A percentile compares a stretch with the other conserved stretches of the same genome.
Conservation (phyloP, 2,797 vertebrate genomes). For the Manis javanica region DNA sequence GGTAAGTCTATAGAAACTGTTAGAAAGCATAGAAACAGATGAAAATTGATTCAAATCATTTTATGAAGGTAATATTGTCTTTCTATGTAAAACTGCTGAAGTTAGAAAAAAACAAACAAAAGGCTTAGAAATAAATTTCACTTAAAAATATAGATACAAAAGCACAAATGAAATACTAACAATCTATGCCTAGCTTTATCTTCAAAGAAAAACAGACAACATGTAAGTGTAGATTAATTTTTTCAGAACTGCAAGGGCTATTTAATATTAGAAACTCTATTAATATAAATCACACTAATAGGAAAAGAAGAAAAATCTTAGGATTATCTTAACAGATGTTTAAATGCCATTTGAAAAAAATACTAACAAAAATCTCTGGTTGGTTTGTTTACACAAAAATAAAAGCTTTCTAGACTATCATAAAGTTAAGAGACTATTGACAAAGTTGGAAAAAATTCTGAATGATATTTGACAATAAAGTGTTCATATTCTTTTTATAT, state of each 20-base stretch:
- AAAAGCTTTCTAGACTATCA: not conserved
- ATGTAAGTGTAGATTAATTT: not conserved
- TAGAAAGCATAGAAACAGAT: slow-evolving; percentile 23
- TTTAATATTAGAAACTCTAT: slow-evolving; percentile 16
- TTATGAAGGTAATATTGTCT: not conserved
- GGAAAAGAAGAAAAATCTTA: slow-evolving; percentile 48
- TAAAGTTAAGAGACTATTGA: not conserved
- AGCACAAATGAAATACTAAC: not conserved
- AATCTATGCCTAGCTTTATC: not conserved
- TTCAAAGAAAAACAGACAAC: not conserved
- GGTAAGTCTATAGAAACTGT: slow-evolving; percentile 26
- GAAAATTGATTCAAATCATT: not conserved
- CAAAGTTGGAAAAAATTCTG: not conserved
- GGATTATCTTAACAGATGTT: not conserved
- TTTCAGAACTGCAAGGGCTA: not conserved
- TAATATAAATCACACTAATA: slow-evolving; percentile 36
- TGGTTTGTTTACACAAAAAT: slow-evolving; percentile 11
- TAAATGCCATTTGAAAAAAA: slow-evolving; percentile 40
- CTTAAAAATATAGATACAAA: slow-evolving; percentile 31
- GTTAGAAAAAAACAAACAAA: not conserved
- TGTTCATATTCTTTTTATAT: not conserved
- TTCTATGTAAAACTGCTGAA: not conserved
- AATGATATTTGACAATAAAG: not conserved
- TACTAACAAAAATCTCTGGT: not conserved
- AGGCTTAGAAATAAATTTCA: not conserved